Conservation (phyloP, 2,113 vertebrate species). For the Phalacrocorax aristotelis region DNA sequence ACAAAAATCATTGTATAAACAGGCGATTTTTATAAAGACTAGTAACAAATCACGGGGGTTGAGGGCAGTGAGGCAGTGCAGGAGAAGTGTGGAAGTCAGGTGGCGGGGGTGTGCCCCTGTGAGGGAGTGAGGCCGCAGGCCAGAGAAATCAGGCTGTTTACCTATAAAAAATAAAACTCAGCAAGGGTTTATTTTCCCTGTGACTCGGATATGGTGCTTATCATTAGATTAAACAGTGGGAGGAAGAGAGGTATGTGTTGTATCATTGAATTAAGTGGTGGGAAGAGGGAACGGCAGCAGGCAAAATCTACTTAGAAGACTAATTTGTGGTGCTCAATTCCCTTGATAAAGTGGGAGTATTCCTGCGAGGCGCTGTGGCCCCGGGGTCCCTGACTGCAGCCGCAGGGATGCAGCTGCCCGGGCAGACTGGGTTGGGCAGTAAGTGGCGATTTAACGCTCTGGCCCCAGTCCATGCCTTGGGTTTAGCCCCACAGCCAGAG, state of each 20-base stretch:
- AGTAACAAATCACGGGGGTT: not conserved
- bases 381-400: not conserved
- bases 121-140: not conserved
- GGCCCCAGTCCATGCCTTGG: accelerated
- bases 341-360: conserved; percentile 29
- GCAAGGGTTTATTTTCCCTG: conserved; percentile 7
- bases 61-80: not conserved
- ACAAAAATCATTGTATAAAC: not conserved
- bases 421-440: accelerated
- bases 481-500: not conserved
- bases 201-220: not conserved
- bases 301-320: conserved; percentile 40
- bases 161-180: not conserved
- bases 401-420: accelerated
- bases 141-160: conserved; percentile 42
- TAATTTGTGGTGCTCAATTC: conserved; percentile 30
- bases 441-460: accelerated
- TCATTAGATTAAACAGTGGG: conserved; percentile 59
- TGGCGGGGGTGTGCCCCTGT: not conserved
- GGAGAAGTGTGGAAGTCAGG: not conserved
- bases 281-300: conserved; percentile 8
- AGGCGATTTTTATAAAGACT: conserved; percentile 2
- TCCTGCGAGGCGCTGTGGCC: not conserved
- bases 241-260: conserved; percentile 53
- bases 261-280: conserved; percentile 51